phyloP scores from a whole-genome alignment of 2,797 vertebrate genomes.

The Podarcis lilfordi region DNA sequence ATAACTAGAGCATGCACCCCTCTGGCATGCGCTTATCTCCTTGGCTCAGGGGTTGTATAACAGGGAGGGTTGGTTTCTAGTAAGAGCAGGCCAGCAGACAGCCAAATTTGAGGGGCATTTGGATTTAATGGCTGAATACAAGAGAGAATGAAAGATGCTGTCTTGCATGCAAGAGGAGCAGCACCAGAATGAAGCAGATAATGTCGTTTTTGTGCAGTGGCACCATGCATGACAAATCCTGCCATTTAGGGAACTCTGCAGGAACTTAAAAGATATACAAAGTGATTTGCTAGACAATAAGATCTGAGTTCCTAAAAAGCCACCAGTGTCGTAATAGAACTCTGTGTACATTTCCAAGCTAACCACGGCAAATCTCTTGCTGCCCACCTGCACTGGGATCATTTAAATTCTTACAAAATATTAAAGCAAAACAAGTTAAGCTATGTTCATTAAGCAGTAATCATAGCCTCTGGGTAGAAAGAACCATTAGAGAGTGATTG shows the following conservation, averaged over 20 bases:
- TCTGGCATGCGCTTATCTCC: no score
- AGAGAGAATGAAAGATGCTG: background rate
- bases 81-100: no score
- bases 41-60: background rate
- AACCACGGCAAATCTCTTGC: constrained; percentile 14
- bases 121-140: background rate
- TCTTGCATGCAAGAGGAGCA: no score
- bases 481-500: constrained; percentile 22
- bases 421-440: constrained; percentile 11
- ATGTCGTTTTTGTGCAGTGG: background rate
- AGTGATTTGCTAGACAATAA: background rate
- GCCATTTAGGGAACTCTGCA: accelerated
- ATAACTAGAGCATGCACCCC: no score
- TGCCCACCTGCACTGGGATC: background rate
- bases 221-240: accelerated
- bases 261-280: background rate
- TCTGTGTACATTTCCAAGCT: constrained; percentile 27
- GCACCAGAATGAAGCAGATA: background rate
- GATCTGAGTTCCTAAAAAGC: constrained; percentile 25
- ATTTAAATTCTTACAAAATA: constrained; percentile 17
- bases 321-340: background rate
- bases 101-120: background rate
- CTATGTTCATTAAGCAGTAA: constrained; percentile 12
- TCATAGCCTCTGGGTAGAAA: constrained; percentile 17
- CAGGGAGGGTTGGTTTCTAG: background rate